Percentiles rank a stretch among this genome's conserved stretches.
Evolutionary conservation across 1,140 invertebrate species (phyloP).

Genomic region (Homarus americanus): DNA sequence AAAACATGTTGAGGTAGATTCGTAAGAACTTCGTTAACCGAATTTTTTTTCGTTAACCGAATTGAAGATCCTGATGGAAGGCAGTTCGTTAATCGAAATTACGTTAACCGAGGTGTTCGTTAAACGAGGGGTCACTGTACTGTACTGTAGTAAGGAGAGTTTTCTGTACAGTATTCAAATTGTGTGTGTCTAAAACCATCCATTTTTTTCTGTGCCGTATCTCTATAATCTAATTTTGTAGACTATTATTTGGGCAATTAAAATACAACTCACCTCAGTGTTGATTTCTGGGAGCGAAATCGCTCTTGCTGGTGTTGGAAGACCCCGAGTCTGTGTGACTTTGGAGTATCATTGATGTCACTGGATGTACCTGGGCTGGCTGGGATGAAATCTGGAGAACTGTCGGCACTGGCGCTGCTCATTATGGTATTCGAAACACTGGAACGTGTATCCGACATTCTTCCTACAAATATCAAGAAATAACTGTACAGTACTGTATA

Average conservation of each 20-base stretch:
- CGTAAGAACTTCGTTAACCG: too few species aligned
- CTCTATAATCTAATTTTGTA: not conserved
- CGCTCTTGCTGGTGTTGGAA: not conserved
- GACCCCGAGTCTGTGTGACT: not conserved
- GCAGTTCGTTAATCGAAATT: too few species aligned
- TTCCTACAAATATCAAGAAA: too few species aligned
- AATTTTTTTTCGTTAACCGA: too few species aligned
- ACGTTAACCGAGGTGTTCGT: not conserved
- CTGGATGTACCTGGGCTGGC: not conserved
- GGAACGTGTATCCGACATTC: too few species aligned
- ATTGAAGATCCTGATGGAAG: too few species aligned
- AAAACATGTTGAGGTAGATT: too few species aligned
- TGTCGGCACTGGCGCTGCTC: too few species aligned
- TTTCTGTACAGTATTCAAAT: not conserved
- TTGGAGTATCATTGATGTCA: not conserved
- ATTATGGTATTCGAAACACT: too few species aligned
- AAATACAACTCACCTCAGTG: not conserved
- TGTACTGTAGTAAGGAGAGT: not conserved
- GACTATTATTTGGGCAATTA: too few species aligned
- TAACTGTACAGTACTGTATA: too few species aligned
- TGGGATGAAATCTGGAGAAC: constrained; percentile 10
- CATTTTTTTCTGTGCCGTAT: too few species aligned
- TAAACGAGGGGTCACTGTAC: not conserved
- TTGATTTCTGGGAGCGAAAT: not conserved
- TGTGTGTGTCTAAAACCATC: not conserved